These are phyloP conservation scores for Dolichallabes microphthalmus DNA, from an alignment of 2,113 vertebrate species.

Conservation along the genomic window DNA sequence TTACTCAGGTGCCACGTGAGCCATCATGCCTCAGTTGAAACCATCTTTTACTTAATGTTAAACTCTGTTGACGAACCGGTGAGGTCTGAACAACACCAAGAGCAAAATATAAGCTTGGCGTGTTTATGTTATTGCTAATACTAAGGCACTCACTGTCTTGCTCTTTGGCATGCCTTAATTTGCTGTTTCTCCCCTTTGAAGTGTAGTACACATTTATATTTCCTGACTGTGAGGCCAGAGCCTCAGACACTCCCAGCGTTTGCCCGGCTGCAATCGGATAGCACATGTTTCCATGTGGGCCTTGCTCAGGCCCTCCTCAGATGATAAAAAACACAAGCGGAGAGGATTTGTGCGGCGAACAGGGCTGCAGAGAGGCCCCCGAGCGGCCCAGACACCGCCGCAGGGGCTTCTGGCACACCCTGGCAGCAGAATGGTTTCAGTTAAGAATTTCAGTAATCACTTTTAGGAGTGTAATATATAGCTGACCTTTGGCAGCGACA, in stretches of 20 bases:
- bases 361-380: conserved; percentile 69
- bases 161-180: conserved; percentile 73
- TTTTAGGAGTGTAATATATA: conserved; percentile 86
- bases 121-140: conserved; percentile 73
- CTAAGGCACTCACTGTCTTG: conserved; percentile 75
- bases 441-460: conserved; percentile 84
- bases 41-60: conserved; percentile 53
- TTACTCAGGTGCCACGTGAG: conserved; percentile 43
- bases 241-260: conserved; percentile 41
- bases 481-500: conserved; percentile 80
- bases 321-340: conserved; percentile 79
- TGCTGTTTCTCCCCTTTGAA: conserved; percentile 74
- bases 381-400: conserved; percentile 72
- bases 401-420: conserved; percentile 80
- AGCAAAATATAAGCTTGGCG: conserved; percentile 69
- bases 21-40: conserved; percentile 53
- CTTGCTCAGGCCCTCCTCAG: conserved; percentile 65
- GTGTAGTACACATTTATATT: conserved; percentile 73
- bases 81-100: conserved; percentile 52
- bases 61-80: conserved; percentile 56
- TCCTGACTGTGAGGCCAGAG: conserved; percentile 65
- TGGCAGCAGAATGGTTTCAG: conserved; percentile 81
- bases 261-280: conserved; percentile 74
- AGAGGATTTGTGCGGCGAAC: conserved; percentile 60
- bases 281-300: conserved; percentile 74